Conservation (phyloP, 1,140 invertebrate species). For the Atopsyche davidsoni region DNA sequence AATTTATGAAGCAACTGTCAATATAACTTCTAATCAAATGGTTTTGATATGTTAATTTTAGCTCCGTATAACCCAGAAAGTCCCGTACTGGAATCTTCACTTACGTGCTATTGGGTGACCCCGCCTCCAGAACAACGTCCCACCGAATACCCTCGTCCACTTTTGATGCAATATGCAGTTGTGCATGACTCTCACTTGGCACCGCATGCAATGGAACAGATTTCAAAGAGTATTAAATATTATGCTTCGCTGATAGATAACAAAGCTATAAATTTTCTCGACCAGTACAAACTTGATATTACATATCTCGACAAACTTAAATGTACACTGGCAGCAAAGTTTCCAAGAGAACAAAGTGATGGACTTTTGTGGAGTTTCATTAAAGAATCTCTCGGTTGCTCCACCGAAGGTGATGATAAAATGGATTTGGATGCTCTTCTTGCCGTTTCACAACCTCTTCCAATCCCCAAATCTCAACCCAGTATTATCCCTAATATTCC, state of each 20-base stretch:
- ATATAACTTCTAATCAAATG: not conserved
- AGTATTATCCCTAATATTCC: slow-evolving; percentile 43
- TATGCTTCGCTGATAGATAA: slow-evolving; percentile 64
- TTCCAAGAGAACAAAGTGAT: slow-evolving; percentile 60
- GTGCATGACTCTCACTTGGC: slow-evolving; percentile 76
- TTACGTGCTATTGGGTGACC: slow-evolving; percentile 90
- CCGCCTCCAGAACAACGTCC: slow-evolving; percentile 87
- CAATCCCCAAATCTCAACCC: slow-evolving; percentile 45
- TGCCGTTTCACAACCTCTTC: slow-evolving; percentile 49
- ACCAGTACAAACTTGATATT: slow-evolving; percentile 64
- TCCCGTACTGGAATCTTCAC: slow-evolving; percentile 68
- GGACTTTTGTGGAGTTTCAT: slow-evolving; percentile 59
- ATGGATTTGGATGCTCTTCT: slow-evolving; percentile 46
- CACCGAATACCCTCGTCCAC: slow-evolving; percentile 84
- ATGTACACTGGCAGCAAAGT: slow-evolving; percentile 57
- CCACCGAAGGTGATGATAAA: slow-evolving; percentile 50
- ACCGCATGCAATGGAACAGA: slow-evolving; percentile 77
- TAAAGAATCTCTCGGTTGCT: slow-evolving; percentile 49
- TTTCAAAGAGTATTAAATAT: slow-evolving; percentile 80
- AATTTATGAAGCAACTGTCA: no score
- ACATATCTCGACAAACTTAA: slow-evolving; percentile 77
- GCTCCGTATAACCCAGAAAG: slow-evolving; percentile 81
- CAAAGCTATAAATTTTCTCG: slow-evolving; percentile 72
- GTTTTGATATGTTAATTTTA: slow-evolving; percentile 44
- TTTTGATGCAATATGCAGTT: slow-evolving; percentile 81